phyloP scores from a whole-genome alignment of 2,888 invertebrate genomes.

The Hirtodrosophila cameraria region DNA sequence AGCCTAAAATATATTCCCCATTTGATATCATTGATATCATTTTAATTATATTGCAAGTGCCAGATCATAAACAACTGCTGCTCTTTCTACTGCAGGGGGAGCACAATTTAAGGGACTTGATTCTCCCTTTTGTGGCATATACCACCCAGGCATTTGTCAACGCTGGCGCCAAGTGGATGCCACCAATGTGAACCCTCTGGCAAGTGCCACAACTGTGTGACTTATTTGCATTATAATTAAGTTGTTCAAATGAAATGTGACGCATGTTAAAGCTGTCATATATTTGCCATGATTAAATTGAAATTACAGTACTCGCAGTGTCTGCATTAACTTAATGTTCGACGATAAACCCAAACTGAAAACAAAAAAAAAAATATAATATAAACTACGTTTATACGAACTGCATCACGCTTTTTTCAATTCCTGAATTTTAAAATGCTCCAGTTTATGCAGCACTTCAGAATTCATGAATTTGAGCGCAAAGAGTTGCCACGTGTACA shows the following conservation, averaged over 20 bases:
- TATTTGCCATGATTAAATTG: conserved; percentile 51
- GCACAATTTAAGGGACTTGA: conserved; percentile 13
- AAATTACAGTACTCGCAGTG: conserved; percentile 3
- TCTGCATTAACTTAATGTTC: background rate
- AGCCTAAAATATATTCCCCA: conserved; percentile 17
- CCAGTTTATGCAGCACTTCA: no score
- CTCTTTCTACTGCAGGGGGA: conserved; percentile 24
- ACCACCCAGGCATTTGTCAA: conserved; percentile 75
- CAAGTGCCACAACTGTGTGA: conserved; percentile 60
- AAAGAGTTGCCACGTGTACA: no score
- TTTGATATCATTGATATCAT: conserved; percentile 48
- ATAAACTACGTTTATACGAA: no score
- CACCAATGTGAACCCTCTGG: conserved; percentile 10
- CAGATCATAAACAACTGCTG: conserved; percentile 49
- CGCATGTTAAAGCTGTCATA: conserved; percentile 53
- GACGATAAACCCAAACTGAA: background rate
- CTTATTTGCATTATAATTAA: conserved; percentile 74
- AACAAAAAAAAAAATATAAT: no score
- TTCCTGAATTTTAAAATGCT: no score
- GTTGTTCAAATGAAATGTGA: conserved; percentile 75
- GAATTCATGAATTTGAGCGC: no score
- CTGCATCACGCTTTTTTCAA: no score
- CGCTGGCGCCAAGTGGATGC: conserved; percentile 70
- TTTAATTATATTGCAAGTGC: conserved; percentile 65
- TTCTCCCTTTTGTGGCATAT: conserved; percentile 31